A percentile compares a stretch with the other conserved stretches of the same genome.
These are phyloP conservation scores for Fringilla coelebs DNA, from an alignment of 2,797 vertebrate species.

Conservation along the genomic window DNA sequence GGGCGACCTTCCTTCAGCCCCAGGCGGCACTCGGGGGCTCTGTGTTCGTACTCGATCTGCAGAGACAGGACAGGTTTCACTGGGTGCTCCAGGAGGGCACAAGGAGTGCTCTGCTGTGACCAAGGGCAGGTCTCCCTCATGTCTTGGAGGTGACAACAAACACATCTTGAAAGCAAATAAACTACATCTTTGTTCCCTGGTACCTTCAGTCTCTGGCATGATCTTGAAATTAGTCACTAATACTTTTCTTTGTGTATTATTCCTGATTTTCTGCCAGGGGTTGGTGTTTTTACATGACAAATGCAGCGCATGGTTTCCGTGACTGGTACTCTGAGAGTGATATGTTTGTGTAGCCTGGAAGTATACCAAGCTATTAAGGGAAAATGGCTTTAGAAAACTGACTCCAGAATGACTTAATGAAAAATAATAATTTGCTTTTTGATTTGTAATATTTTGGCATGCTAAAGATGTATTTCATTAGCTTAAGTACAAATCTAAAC, in stretches of 20 bases:
- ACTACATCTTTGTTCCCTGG: not conserved
- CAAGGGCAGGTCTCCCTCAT: not conserved
- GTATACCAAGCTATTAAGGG: not conserved
- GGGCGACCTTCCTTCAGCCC: conserved; percentile 92
- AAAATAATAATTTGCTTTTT: conserved; percentile 26
- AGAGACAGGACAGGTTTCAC: not conserved
- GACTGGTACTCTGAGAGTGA: not conserved
- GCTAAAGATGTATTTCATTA: not conserved
- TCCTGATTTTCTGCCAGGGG: not conserved
- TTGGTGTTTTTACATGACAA: not conserved
- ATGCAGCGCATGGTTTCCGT: not conserved
- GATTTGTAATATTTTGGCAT: not conserved
- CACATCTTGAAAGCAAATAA: not conserved
- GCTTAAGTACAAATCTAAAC: not conserved
- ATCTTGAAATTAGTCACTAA: not conserved
- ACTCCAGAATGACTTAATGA: conserved; percentile 10
- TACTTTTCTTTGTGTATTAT: not conserved
- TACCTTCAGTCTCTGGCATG: not conserved
- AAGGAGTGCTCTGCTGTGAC: not conserved
- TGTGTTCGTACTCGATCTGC: conserved; percentile 93
- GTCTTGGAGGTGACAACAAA: not conserved
- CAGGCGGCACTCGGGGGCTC: conserved; percentile 92
- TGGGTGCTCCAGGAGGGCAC: not conserved
- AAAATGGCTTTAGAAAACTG: conserved; percentile 27
- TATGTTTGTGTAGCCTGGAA: not conserved